Evolutionary conservation across 2,888 invertebrate species (phyloP).

Genomic region (Leptopilina drosophilae): DNA sequence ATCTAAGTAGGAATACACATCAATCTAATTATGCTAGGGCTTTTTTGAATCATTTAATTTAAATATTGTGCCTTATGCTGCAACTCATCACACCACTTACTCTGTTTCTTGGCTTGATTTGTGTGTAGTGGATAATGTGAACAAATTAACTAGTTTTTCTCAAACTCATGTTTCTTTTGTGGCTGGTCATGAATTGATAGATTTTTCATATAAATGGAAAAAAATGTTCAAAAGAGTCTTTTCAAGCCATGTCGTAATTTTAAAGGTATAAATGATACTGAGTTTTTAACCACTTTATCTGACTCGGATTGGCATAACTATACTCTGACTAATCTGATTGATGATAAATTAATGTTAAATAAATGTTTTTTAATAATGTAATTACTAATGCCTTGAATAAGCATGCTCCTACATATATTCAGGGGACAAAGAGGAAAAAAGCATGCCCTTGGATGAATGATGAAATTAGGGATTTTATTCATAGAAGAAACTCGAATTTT

Average conservation of each 20-base stretch:
- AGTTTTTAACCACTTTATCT: background rate
- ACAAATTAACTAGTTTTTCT: background rate
- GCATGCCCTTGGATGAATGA: too few relatives aligned
- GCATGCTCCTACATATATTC: background rate
- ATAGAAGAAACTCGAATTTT: too few relatives aligned
- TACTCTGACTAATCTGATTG: background rate
- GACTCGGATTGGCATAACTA: background rate
- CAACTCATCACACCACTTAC: too few relatives aligned
- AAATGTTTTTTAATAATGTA: background rate
- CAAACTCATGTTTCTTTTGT: background rate
- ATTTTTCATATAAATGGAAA: background rate
- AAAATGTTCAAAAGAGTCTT: background rate
- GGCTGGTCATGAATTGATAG: background rate
- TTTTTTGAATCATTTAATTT: too few relatives aligned
- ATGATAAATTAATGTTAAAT: background rate
- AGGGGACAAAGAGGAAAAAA: background rate
- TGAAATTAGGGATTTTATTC: too few relatives aligned
- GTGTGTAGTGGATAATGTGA: too few relatives aligned
- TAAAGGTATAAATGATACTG: background rate
- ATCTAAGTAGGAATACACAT: too few relatives aligned
- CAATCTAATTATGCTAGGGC: too few relatives aligned
- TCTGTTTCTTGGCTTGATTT: too few relatives aligned
- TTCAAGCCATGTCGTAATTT: background rate
- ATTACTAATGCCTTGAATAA: background rate
- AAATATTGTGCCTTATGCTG: too few relatives aligned